Base-by-base conservation (phyloP, 2,113 vertebrate species). In the Taxidea taxus region DNA sequence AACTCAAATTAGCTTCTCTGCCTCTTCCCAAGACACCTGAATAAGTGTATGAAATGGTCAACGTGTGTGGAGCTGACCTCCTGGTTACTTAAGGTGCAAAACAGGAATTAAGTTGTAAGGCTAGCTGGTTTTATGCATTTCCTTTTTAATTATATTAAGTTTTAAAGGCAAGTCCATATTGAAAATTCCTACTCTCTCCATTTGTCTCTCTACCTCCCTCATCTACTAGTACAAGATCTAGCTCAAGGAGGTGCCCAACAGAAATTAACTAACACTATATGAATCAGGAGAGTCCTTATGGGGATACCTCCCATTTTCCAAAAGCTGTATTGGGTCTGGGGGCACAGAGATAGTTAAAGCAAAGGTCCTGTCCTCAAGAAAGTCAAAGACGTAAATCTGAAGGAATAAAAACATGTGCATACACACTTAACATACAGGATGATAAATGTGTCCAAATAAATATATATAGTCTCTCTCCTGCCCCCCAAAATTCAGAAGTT, bases 361-460 rank as follows among this genome's bases (percentile, higher is more conserved):
- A 90, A 92, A 93, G 11, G 47, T 51, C 75, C 51, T 91, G 10
- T 91, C 94, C 77, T 97, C 84, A 18, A 70, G 34, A 64, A 88
- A 94, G 66, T 95, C 89, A 94, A 20, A 94, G 86, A 56, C 11
- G n/a, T 94, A 95, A 96, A 97, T 95, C 44, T 60, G 37, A 94
- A 92, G 51, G 66, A 95, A 90, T 80, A 87, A 87, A 98, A 97
- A 85, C 31, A 75, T 42, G 70, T 47, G 51, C 54, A 81, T 64
- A n/a, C 12, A 47, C 29, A 56, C n/a, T 58, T 84, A 72, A 72
- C 7, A 58, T 68, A 78, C 6, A 25, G 29, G 70, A 49, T 96
- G 64, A 94, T 95, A 95, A 95, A 96, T 95, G 37, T 90, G 90
- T 96, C 84, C 81, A 85, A 77, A 95, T 90, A 96, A 91, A 97